Evolutionary conservation across 2,888 invertebrate species (phyloP).

Genomic region (Orgyia antiqua): DNA sequence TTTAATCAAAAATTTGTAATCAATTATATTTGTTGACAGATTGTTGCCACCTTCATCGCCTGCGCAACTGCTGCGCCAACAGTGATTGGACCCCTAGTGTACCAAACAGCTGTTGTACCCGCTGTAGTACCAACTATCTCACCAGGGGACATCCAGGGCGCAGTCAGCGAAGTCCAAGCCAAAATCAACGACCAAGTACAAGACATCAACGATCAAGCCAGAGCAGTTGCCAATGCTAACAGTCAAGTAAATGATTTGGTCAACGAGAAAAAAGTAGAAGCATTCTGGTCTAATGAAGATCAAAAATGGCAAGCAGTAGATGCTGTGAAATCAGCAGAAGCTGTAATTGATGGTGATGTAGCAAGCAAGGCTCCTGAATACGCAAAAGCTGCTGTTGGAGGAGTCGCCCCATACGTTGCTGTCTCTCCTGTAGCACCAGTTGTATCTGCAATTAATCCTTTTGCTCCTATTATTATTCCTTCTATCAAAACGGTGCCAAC

Average conservation of each 20-base stretch:
- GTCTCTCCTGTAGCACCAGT: conserved; percentile 12
- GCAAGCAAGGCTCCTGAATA: conserved; percentile 40
- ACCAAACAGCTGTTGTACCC: conserved; percentile 25
- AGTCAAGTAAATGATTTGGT: conserved; percentile 18
- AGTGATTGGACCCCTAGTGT: conserved; percentile 14
- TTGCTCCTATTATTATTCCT: conserved; percentile 16
- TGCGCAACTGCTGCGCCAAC: conserved; percentile 57
- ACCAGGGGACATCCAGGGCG: conserved; percentile 61
- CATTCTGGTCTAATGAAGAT: conserved; percentile 55
- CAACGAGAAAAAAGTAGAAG: conserved; percentile 39
- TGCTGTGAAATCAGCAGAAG: conserved; percentile 52
- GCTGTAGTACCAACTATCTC: conserved; percentile 42
- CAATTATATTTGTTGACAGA: conserved; percentile 29
- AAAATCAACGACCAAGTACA: conserved; percentile 37
- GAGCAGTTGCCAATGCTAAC: conserved; percentile 31
- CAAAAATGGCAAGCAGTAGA: conserved; percentile 63
- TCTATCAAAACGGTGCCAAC: conserved; percentile 5
- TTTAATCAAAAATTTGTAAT: background rate
- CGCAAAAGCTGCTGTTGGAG: conserved; percentile 34
- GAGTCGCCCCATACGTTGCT: conserved; percentile 17
- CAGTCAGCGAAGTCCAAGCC: conserved; percentile 50
- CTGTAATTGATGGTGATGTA: conserved; percentile 47
- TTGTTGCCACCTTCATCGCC: conserved; percentile 49
- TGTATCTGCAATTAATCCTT: conserved; percentile 6
- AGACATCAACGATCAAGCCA: conserved; percentile 37